Evolutionary conservation across 2,113 vertebrate genomes (phyloP).

Genomic region (Phylloscopus whistleri): DNA sequence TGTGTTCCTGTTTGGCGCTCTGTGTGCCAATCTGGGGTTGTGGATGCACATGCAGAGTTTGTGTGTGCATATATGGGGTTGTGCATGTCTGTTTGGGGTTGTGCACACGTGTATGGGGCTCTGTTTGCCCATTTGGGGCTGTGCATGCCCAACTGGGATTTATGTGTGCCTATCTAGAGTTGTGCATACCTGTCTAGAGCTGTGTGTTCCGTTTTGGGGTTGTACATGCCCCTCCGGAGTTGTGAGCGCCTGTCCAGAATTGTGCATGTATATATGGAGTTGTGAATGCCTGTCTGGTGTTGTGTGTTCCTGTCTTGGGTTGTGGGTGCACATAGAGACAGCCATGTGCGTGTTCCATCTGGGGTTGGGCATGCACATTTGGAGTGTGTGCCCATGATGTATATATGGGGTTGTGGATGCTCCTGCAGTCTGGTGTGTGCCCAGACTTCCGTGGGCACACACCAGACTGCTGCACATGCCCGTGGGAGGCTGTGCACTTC

Average conservation of each 20-base stretch:
- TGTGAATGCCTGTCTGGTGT: neutral
- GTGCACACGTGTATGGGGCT: fast-evolving
- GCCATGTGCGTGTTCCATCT: neutral
- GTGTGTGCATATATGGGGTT: fast-evolving
- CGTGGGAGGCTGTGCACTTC: fast-evolving
- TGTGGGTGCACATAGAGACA: neutral
- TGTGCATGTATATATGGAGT: fast-evolving
- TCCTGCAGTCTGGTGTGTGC: neutral
- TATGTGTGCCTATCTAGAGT: neutral
- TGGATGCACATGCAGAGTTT: fast-evolving
- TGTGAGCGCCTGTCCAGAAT: neutral
- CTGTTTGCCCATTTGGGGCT: fast-evolving
- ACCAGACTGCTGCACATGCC: neutral
- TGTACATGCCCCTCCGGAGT: neutral
- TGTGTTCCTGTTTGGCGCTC: fast-evolving
- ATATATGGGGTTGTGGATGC: fast-evolving
- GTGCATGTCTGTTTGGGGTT: neutral
- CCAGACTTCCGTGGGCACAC: no score
- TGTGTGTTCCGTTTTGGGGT: neutral
- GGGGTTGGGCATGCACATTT: no score
- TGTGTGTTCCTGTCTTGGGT: neutral
- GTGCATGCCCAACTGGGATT: fast-evolving
- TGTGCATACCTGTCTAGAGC: neutral
- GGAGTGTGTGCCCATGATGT: fast-evolving
- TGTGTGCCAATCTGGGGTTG: fast-evolving